These are phyloP conservation scores for Pocota personata DNA, from an alignment of 2,888 invertebrate genomes.

Conservation along the genomic window DNA sequence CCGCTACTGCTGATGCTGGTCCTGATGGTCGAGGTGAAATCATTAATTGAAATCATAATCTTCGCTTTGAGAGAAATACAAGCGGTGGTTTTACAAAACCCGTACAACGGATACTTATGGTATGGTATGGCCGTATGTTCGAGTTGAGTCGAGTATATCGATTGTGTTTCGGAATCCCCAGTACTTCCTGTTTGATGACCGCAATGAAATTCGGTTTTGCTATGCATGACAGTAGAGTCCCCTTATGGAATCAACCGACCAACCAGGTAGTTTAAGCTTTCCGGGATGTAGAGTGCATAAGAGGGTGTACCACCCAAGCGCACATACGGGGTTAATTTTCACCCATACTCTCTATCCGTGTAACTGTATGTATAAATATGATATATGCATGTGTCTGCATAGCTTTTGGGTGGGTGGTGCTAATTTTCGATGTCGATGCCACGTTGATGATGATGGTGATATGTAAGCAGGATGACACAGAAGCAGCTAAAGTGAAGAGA, in stretches of 20 bases:
- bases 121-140: neutral
- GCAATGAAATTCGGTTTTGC: constrained; percentile 71
- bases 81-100: constrained; percentile 64
- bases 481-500: constrained; percentile 13
- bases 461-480: constrained; percentile 23
- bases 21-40: constrained; percentile 66
- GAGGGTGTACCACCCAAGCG: constrained; percentile 11
- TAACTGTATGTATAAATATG: neutral
- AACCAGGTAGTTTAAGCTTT: constrained; percentile 66
- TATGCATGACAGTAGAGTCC: constrained; percentile 43
- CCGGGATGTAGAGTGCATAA: constrained; percentile 21
- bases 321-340: constrained; percentile 56
- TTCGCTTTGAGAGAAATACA: constrained; percentile 66
- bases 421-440: constrained; percentile 55
- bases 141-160: constrained; percentile 9
- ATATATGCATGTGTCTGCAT: no score
- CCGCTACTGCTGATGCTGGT: neutral
- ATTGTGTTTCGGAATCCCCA: constrained; percentile 48
- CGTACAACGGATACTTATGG: constrained; percentile 21
- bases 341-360: neutral
- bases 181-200: constrained; percentile 69
- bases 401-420: neutral
- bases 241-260: constrained; percentile 58
- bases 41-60: constrained; percentile 74
- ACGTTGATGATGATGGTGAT: constrained; percentile 32